These are phyloP conservation scores for Mimachlamys varia DNA, from an alignment of 2,888 invertebrate species.

Conservation along the genomic window DNA sequence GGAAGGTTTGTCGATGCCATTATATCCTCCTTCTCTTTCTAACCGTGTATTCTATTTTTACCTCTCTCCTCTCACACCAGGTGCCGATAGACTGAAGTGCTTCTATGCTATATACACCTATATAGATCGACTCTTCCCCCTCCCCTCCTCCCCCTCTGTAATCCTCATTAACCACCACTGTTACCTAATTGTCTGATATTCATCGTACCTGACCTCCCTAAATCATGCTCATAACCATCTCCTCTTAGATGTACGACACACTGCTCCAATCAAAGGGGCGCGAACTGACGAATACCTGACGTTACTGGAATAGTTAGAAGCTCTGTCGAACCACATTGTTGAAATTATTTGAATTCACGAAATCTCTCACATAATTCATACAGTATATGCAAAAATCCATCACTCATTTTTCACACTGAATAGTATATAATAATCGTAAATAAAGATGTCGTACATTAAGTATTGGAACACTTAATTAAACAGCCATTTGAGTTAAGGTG, in stretches of 20 bases:
- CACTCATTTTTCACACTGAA: neutral
- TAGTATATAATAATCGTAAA: neutral
- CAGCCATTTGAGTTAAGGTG: too few relatives aligned
- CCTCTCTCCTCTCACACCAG: neutral
- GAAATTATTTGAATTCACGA: neutral
- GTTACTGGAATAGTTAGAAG: neutral
- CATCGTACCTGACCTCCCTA: slow-evolving; percentile 17
- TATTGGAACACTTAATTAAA: too few relatives aligned
- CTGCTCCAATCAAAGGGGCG: neutral
- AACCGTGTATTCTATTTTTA: neutral
- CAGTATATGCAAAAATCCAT: neutral
- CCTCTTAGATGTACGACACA: neutral
- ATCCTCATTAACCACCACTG: neutral
- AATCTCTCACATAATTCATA: neutral
- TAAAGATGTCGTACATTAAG: too few relatives aligned
- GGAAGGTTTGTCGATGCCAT: slow-evolving; percentile 20
- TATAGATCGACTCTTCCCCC: too few relatives aligned
- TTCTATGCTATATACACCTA: neutral
- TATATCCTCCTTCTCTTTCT: neutral
- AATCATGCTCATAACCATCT: neutral
- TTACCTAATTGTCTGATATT: slow-evolving; percentile 7
- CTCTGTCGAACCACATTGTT: neutral
- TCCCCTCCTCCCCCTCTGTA: neutral
- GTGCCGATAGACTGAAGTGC: slow-evolving; percentile 5
- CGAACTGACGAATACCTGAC: neutral